A percentile compares a stretch with the other conserved stretches of the same genome.
Evolutionary conservation across 2,113 vertebrate genomes (phyloP).

Genomic region (Noctilio leporinus): DNA sequence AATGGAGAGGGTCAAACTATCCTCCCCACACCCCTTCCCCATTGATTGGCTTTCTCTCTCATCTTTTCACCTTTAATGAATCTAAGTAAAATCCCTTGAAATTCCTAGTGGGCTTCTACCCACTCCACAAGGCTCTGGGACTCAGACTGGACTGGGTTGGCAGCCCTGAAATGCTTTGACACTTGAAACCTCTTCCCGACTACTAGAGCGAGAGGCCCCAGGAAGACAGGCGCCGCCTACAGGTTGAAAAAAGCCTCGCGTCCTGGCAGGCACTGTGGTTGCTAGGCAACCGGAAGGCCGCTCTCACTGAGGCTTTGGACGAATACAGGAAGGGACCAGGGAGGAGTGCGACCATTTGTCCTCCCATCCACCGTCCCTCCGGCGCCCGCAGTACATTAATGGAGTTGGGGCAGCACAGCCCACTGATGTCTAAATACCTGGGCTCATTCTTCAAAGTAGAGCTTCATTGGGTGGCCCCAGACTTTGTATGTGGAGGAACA

Average conservation of each 20-base stretch:
- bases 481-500: neutral
- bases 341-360: conserved; percentile 17
- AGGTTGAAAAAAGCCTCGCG: neutral
- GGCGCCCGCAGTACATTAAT: neutral
- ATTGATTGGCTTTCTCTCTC: neutral
- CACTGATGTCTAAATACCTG: conserved; percentile 2
- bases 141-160: neutral
- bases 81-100: conserved; percentile 1
- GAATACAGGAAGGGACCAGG: neutral
- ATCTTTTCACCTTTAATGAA: conserved; percentile 35
- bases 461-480: neutral
- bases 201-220: neutral
- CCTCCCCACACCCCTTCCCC: neutral
- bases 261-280: conserved; percentile 23
- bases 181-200: neutral
- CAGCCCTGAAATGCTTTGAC: neutral
- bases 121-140: neutral
- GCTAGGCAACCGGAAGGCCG: neutral
- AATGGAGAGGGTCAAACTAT: neutral
- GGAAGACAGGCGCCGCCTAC: conserved; percentile 34
- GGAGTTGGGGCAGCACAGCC: neutral
- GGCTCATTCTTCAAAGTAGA: conserved; percentile 37
- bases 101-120: neutral
- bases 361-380: neutral
- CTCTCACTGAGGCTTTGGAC: neutral